Base-by-base conservation (phyloP, 2,797 vertebrate species). In the Stomatorhinus walkeri region DNA sequence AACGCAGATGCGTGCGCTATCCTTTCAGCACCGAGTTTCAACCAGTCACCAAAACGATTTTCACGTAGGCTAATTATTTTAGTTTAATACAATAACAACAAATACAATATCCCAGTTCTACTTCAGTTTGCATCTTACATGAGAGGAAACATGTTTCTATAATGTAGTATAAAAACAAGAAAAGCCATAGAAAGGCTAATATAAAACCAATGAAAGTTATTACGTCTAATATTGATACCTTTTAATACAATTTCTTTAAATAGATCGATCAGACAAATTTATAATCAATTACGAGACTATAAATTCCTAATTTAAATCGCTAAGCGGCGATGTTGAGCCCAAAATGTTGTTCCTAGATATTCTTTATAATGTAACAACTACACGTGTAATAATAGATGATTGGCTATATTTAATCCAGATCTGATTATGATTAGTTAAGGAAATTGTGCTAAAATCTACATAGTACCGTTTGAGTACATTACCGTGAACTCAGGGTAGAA, bases 271-370 rank as follows among this genome's bases (percentile, higher is more conserved):
- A 52, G 22, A 16, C 12, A 56, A 7, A 51, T 32, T 87, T 32
- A 19, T 87, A 87, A 36, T 87, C 24, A 22, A 19, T 43, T 76
- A 22, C 51, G 49, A 54, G 61, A 28, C 14, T 54, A 64, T 16
- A 28, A 52, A 5, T 28, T 87, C 32, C n/a, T 22, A 22, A 32
- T 85, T 76, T 81, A 87, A 87, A 88, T 90, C 92, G 91, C 92
- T 91, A 89, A 91, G 92, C 90, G 92, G 92, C 90, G 91, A 89
- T 91, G 90, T 92, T 92, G 92, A 91, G 91, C 91, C 52, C 89
- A 85, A 76, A 88, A 64, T 72, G 46, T 49, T 32, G 46, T 76
- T 54, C 79, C 72, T 87, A 59, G 52, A 88, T 88, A 90, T 88
- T 87, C 81, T 87, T 64, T 46, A 49, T 88, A 88, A 90, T 87